These are phyloP conservation scores for Ondatra zibethicus DNA, from an alignment of 2,113 vertebrate genomes.

Conservation along the genomic window DNA sequence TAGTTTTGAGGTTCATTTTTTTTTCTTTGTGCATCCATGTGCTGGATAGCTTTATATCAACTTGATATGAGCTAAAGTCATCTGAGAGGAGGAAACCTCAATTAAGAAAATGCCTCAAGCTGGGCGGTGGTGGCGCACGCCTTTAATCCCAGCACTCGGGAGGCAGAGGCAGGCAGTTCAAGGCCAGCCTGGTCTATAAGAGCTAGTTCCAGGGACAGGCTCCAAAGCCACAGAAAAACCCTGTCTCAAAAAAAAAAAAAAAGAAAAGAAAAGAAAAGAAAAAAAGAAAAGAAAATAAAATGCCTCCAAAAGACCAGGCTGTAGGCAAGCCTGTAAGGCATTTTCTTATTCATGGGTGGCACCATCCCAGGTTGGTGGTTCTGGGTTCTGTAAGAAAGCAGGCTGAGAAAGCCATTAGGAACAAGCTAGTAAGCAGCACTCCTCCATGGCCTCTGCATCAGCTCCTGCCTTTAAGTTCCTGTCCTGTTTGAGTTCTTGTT, in stretches of 20 bases:
- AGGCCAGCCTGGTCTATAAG: no score
- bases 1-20: not conserved
- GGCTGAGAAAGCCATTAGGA: not conserved
- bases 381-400: not conserved
- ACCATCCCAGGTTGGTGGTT: not conserved
- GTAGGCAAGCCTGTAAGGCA: not conserved
- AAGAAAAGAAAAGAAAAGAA: no score
- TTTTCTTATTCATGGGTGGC: not conserved
- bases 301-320: not conserved
- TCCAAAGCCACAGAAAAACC: no score
- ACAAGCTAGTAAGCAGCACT: no score
- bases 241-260: no score
- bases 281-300: not conserved
- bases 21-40: not conserved
- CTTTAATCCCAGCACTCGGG: no score
- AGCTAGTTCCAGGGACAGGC: no score
- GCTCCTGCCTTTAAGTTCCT: not conserved
- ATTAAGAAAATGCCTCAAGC: not conserved
- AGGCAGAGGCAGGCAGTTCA: no score
- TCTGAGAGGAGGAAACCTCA: not conserved
- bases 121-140: no score
- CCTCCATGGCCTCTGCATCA: not conserved
- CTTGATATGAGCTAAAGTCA: not conserved
- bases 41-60: not conserved
- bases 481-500: not conserved